These are phyloP conservation scores for Phymatocera aterrima DNA, from an alignment of 2,888 invertebrate species.

Conservation along the genomic window DNA sequence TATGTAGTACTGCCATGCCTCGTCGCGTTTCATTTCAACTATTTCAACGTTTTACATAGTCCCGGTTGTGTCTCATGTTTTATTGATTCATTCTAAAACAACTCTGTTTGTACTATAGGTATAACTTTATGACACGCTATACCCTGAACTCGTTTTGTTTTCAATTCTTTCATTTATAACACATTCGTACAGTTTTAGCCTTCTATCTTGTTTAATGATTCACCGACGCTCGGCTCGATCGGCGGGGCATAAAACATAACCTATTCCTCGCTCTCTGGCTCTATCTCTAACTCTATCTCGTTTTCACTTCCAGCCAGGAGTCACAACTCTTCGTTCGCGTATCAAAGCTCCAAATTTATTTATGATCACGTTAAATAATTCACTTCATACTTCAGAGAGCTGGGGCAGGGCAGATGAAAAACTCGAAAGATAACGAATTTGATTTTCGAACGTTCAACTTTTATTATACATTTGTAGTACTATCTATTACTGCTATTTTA, in stretches of 20 bases:
- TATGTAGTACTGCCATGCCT: background rate
- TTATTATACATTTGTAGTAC: no score
- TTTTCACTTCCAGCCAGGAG: no score
- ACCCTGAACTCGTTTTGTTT: background rate
- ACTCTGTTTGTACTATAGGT: background rate
- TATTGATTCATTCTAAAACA: conserved; percentile 8
- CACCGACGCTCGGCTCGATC: background rate
- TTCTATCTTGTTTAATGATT: background rate
- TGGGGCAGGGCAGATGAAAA: no score
- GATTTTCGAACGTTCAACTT: no score
- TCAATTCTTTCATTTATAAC: background rate
- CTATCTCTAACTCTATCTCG: background rate
- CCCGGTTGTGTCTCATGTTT: conserved; percentile 21
- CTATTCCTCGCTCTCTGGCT: background rate
- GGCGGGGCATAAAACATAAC: conserved; percentile 25
- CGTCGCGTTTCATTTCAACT: no score
- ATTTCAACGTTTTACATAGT: background rate
- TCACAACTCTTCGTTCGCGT: no score
- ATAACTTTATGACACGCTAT: background rate
- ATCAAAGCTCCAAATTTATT: no score
- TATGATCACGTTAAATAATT: no score
- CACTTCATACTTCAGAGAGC: no score
- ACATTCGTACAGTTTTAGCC: background rate
- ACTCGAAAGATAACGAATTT: no score
- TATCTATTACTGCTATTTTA: no score